These are phyloP conservation scores for Aurelia aurita DNA, from an alignment of 30 jellyfish, hydroid and myxozoan genomes.

Conservation along the genomic window DNA sequence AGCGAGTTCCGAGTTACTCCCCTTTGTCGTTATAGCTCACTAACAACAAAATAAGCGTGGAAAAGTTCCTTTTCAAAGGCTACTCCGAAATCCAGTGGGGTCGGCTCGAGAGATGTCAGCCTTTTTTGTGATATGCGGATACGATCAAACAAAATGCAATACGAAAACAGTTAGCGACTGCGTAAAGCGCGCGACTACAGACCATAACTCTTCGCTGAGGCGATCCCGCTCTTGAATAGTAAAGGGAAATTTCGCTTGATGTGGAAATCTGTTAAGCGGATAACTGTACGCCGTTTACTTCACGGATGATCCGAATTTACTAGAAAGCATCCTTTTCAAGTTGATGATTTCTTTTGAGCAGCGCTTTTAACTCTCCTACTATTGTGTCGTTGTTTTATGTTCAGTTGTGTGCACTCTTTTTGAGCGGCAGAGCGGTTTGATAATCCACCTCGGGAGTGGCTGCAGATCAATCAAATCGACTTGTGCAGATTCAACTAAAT, in stretches of 20 bases:
- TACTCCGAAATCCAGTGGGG: no score
- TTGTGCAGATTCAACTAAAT: slow-evolving; percentile 12
- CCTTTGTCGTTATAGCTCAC: no score
- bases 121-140: no score
- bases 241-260: slow-evolving; percentile 24
- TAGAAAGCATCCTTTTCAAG: slow-evolving; percentile 13
- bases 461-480: background rate
- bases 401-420: slow-evolving; percentile 12
- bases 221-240: slow-evolving; percentile 9
- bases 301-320: slow-evolving; percentile 69
- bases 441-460: slow-evolving; percentile 27
- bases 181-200: slow-evolving; percentile 7
- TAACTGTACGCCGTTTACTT: slow-evolving; percentile 35
- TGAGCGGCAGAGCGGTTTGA: slow-evolving; percentile 33
- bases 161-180: slow-evolving; percentile 12
- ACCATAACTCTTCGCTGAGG: slow-evolving; percentile 19
- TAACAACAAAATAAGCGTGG: no score
- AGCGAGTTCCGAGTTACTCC: no score
- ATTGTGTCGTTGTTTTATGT: slow-evolving; percentile 17
- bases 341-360: slow-evolving; percentile 39
- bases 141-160: no score
- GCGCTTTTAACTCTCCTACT: slow-evolving; percentile 15
- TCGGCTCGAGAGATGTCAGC: no score
- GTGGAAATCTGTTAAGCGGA: slow-evolving; percentile 76
- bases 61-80: no score